Conservation (phyloP, 1,140 invertebrate species). For the Drosophila melanica region DNA sequence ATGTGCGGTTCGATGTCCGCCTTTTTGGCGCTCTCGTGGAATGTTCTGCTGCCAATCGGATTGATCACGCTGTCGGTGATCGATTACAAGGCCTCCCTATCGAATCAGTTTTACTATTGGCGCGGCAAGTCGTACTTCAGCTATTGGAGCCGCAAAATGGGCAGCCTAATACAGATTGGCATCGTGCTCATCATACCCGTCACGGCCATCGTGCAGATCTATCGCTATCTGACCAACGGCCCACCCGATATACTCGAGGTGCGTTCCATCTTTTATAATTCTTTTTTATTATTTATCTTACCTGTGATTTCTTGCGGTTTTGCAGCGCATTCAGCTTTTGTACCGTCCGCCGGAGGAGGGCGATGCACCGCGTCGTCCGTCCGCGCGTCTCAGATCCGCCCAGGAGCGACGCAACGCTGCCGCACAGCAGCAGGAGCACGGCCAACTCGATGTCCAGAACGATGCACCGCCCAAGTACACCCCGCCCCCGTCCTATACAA, state of each 20-base stretch:
- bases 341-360: slow-evolving; percentile 68
- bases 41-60: slow-evolving; percentile 90
- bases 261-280: slow-evolving; percentile 76
- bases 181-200: slow-evolving; percentile 91
- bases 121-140: slow-evolving; percentile 88
- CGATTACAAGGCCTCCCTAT: slow-evolving; percentile 76
- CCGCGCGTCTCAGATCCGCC: slow-evolving; percentile 51
- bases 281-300: background rate
- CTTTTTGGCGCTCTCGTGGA: slow-evolving; percentile 94
- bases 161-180: slow-evolving; percentile 90
- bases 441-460: slow-evolving; percentile 84
- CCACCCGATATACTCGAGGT: slow-evolving; percentile 95
- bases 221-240: slow-evolving; percentile 91
- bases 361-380: slow-evolving; percentile 44
- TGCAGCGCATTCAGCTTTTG: slow-evolving; percentile 87
- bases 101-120: slow-evolving; percentile 83
- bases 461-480: slow-evolving; percentile 97
- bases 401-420: slow-evolving; percentile 49
- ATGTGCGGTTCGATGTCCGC: slow-evolving; percentile 87
- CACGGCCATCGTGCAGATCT: slow-evolving; percentile 92
- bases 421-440: slow-evolving; percentile 35
- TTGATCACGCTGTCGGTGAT: slow-evolving; percentile 87
- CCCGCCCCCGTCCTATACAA: slow-evolving; percentile 95
- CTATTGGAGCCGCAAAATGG: slow-evolving; percentile 90
- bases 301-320: slow-evolving; percentile 20